These are phyloP conservation scores for Triplophysa bombifrons DNA, from an alignment of 2,797 vertebrate genomes.

Conservation along the genomic window DNA sequence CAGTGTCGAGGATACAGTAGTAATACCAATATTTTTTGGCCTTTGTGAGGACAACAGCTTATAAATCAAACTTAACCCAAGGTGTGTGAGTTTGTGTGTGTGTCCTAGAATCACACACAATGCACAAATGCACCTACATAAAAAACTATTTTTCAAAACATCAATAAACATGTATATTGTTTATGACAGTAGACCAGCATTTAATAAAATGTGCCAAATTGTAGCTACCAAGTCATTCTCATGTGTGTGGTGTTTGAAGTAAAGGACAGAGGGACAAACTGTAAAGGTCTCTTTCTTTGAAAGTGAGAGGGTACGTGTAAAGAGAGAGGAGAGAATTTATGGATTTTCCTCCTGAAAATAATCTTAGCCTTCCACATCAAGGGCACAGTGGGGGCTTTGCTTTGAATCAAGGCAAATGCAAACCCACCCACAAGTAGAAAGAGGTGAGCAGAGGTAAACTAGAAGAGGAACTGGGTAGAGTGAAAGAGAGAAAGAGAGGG, in stretches of 20 bases:
- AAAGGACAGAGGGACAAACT: conserved; percentile 50
- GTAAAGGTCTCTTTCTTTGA: conserved; percentile 48
- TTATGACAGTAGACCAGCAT: background rate
- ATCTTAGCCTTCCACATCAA: conserved; percentile 59
- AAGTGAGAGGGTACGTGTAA: conserved; percentile 15
- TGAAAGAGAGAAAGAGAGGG: background rate
- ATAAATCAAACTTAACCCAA: no score
- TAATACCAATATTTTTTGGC: no score
- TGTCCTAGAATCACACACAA: no score
- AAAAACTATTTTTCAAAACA: background rate
- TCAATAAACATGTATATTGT: background rate
- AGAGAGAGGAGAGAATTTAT: conserved; percentile 46
- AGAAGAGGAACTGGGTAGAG: conserved; percentile 26
- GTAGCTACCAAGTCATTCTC: background rate
- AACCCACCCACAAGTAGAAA: conserved; percentile 57
- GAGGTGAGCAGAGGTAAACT: conserved; percentile 60
- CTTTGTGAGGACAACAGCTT: no score
- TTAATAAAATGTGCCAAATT: background rate
- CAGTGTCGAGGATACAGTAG: no score
- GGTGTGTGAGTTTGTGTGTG: no score
- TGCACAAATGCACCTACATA: background rate
- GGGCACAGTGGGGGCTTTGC: conserved; percentile 58
- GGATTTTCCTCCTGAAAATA: conserved; percentile 60
- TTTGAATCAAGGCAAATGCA: conserved; percentile 60
- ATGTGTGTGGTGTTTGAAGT: conserved; percentile 30